Percentiles rank a stretch among this genome's conserved stretches.
These are phyloP conservation scores for Muscicapa comitata DNA, from an alignment of 2,797 vertebrate genomes.

Conservation along the genomic window DNA sequence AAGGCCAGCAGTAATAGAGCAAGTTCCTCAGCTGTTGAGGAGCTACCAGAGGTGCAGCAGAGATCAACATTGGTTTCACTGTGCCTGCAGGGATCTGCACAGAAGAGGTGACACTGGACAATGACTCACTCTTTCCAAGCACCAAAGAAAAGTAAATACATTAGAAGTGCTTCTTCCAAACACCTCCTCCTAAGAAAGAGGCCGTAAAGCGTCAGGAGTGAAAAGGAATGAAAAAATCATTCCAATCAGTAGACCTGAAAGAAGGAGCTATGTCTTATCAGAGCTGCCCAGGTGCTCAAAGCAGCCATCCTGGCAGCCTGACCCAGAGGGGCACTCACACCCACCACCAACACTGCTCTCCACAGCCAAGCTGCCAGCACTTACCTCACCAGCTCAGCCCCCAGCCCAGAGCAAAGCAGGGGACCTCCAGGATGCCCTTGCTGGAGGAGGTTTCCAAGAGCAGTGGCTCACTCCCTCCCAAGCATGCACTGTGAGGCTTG, in stretches of 20 bases:
- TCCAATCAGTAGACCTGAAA: neutral
- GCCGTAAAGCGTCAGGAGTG: neutral
- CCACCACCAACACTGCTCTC: accelerated
- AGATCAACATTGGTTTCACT: neutral
- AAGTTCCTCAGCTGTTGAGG: neutral
- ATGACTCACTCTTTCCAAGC: neutral
- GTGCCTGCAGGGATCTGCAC: neutral
- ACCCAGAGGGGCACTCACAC: accelerated
- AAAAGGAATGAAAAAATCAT: neutral
- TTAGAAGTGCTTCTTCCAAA: neutral
- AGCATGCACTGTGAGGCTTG: accelerated
- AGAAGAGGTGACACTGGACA: neutral
- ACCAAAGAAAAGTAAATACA: neutral
- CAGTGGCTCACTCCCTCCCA: neutral
- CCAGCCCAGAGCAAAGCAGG: accelerated
- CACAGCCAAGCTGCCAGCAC: neutral
- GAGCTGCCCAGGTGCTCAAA: neutral
- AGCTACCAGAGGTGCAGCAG: neutral
- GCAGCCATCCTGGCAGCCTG: neutral
- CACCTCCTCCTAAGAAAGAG: neutral
- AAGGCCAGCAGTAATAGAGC: neutral
- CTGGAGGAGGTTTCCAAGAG: neutral
- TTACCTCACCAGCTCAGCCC: neutral
- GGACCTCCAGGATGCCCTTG: neutral
- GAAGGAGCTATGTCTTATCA: neutral